phyloP scores from a whole-genome alignment of 1,140 invertebrate genomes.

The Cydia pomonella region DNA sequence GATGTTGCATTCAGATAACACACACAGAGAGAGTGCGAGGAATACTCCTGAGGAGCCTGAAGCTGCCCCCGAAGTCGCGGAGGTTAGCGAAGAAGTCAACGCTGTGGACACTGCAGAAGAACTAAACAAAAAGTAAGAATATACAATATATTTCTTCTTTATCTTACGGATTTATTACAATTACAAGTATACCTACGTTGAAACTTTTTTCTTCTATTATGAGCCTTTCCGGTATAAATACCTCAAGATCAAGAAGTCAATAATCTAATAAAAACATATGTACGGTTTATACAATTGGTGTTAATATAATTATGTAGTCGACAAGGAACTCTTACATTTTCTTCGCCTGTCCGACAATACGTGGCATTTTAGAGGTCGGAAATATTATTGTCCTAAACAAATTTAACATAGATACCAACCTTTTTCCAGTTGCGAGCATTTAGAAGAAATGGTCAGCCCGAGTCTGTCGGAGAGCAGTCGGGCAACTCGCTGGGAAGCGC shows the following conservation, averaged over 20 bases:
- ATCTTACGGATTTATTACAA: conserved; percentile 13
- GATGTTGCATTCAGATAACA: conserved; percentile 40
- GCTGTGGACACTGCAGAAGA: conserved; percentile 20
- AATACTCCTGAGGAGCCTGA: conserved; percentile 17
- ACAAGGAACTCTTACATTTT: too few species aligned
- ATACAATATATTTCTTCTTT: too few species aligned
- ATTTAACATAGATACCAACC: not conserved
- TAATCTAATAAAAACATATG: too few species aligned
- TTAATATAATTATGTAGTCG: too few species aligned
- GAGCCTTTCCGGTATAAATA: too few species aligned
- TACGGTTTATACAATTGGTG: too few species aligned
- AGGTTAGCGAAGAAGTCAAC: not conserved
- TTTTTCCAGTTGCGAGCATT: conserved; percentile 42
- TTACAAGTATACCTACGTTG: too few species aligned
- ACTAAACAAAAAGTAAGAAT: conserved; percentile 23
- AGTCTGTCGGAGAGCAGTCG: conserved; percentile 68
- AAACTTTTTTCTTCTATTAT: too few species aligned
- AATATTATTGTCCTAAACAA: too few species aligned
- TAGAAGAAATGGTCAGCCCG: conserved; percentile 58
- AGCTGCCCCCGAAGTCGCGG: conserved; percentile 24
- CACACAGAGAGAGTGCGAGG: conserved; percentile 34
- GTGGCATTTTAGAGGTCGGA: too few species aligned
- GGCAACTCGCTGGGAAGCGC: conserved; percentile 78
- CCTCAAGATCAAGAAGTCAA: too few species aligned
- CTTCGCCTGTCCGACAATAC: too few species aligned